A percentile compares a stretch with the other conserved stretches of the same genome.
These are phyloP conservation scores for Eupithecia insigniata DNA, from an alignment of 2,888 invertebrate genomes.

Conservation along the genomic window DNA sequence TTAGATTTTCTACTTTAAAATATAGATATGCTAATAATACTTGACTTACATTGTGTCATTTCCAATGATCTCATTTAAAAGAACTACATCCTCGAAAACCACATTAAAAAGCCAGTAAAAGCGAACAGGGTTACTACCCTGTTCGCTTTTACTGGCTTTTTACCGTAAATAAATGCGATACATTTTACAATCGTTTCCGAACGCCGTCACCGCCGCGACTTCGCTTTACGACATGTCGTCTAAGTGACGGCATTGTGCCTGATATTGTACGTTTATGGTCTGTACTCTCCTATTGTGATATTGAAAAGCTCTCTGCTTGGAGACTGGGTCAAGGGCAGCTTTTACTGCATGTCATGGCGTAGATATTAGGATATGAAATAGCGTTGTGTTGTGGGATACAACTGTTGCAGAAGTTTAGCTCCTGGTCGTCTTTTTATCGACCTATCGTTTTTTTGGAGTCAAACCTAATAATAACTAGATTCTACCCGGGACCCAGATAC, in stretches of 20 bases:
- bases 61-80: conserved; percentile 18
- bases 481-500: background rate
- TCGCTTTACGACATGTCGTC: conserved; percentile 27
- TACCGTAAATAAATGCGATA: conserved; percentile 31
- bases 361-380: background rate
- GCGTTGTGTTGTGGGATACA: background rate
- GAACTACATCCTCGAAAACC: conserved; percentile 15
- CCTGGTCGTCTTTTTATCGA: no score
- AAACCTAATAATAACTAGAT: background rate
- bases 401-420: conserved; percentile 4
- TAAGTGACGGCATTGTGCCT: conserved; percentile 21
- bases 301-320: conserved; percentile 6
- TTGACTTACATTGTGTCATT: conserved; percentile 4
- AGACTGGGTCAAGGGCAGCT: conserved; percentile 3
- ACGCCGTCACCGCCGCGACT: conserved; percentile 19
- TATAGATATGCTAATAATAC: background rate
- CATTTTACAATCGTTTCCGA: conserved; percentile 29
- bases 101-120: conserved; percentile 21
- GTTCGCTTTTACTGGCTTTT: conserved; percentile 21
- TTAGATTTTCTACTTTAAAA: background rate
- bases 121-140: conserved; percentile 24
- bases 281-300: conserved; percentile 6
- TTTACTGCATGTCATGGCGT: background rate
- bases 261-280: conserved; percentile 17
- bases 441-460: no score